phyloP scores from a whole-genome alignment of 2,888 invertebrate genomes.

The Ichneumoninae sp. region DNA sequence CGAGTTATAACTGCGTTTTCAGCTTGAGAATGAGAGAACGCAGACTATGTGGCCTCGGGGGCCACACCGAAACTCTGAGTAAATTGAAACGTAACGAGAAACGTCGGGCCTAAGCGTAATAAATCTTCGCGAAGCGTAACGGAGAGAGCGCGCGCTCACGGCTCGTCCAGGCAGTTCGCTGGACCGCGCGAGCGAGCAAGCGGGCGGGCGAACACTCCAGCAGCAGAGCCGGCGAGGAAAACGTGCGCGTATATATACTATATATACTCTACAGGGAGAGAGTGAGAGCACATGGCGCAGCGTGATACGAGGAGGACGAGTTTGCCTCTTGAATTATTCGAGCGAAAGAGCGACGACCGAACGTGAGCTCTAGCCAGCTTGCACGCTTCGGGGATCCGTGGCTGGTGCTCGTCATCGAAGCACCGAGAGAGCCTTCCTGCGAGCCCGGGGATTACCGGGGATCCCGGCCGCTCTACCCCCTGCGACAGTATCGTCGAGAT shows the following conservation, averaged over 20 bases:
- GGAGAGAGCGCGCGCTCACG: constrained; percentile 23
- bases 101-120: constrained; percentile 61
- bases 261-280: neutral
- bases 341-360: constrained; percentile 57
- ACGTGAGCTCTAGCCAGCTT: constrained; percentile 36
- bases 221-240: constrained; percentile 1
- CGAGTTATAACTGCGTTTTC: neutral
- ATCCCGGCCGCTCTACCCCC: constrained; percentile 36
- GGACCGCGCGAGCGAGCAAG: neutral
- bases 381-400: constrained; percentile 45
- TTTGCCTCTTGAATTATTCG: constrained; percentile 60
- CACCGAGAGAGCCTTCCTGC: constrained; percentile 4
- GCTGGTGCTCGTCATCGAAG: constrained; percentile 48
- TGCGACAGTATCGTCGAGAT: constrained; percentile 16
- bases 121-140: constrained; percentile 61
- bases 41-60: constrained; percentile 31
- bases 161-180: constrained; percentile 35
- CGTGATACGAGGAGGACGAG: constrained; percentile 8
- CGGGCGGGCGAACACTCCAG: neutral
- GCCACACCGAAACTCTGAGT: constrained; percentile 49
- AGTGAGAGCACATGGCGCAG: constrained; percentile 35
- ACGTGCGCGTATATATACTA: neutral
- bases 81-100: constrained; percentile 67
- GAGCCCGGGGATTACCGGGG: constrained; percentile 45
- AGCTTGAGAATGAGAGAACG: constrained; percentile 23